A percentile compares a stretch with the other conserved stretches of the same genome.
These are phyloP conservation scores for Perodicticus potto DNA, from an alignment of 2,797 vertebrate species.

Conservation along the genomic window DNA sequence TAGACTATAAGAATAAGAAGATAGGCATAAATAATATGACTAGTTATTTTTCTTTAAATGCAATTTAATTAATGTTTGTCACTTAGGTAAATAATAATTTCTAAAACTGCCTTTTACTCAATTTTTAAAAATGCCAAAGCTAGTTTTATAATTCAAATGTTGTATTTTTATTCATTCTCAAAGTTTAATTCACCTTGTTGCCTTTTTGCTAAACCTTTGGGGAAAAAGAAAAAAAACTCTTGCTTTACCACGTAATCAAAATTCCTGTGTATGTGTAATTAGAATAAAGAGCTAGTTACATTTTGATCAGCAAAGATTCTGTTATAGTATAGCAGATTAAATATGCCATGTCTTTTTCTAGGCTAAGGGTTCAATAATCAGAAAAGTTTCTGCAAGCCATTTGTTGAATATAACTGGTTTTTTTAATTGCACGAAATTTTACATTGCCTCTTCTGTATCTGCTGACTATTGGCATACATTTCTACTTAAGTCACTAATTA, in stretches of 20 bases:
- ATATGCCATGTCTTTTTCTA: background rate
- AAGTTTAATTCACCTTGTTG: background rate
- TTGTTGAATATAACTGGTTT: background rate
- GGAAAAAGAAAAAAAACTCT: slow-evolving; percentile 8
- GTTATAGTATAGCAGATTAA: slow-evolving; percentile 18
- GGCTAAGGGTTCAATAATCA: background rate
- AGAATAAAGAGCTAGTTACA: background rate
- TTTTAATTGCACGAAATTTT: background rate
- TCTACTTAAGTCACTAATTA: background rate
- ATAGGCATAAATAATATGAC: background rate
- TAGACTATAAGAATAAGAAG: background rate
- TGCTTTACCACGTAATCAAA: background rate
- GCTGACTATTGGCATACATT: background rate
- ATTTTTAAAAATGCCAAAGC: background rate
- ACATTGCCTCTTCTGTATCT: background rate
- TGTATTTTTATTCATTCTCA: slow-evolving; percentile 3
- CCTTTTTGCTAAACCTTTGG: background rate
- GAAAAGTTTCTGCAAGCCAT: background rate
- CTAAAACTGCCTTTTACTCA: background rate
- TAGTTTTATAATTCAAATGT: background rate
- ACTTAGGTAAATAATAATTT: slow-evolving; percentile 33
- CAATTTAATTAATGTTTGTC: background rate
- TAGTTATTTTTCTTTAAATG: background rate
- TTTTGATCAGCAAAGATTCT: background rate
- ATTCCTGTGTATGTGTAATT: background rate